A percentile compares a stretch with the other conserved stretches of the same genome.
These are phyloP conservation scores for Corythoichthys intestinalis DNA, from an alignment of 2,113 vertebrate genomes.

Conservation along the genomic window DNA sequence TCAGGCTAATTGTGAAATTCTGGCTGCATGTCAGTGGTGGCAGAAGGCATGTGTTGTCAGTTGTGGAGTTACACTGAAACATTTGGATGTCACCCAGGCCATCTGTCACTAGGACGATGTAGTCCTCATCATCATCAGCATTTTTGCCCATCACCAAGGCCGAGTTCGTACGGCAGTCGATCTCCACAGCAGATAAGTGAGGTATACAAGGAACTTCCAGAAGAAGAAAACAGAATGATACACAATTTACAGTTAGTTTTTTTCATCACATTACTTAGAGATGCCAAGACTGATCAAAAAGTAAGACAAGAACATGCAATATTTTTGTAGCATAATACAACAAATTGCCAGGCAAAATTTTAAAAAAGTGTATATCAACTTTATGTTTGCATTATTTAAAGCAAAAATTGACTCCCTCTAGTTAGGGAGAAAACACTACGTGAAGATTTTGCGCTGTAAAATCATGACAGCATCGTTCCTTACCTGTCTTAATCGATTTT, in stretches of 20 bases:
- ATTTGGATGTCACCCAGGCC: constrained; percentile 11
- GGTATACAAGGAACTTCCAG: constrained; percentile 69
- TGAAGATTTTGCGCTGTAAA: too few relatives aligned
- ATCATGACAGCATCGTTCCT: constrained; percentile 7
- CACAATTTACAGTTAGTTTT: not conserved
- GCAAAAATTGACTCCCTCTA: too few relatives aligned
- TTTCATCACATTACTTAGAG: not conserved
- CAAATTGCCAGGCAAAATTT: too few relatives aligned
- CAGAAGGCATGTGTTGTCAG: constrained; percentile 48
- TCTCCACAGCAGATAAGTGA: constrained; percentile 51
- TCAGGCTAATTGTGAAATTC: constrained; percentile 60
- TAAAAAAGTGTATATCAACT: too few relatives aligned
- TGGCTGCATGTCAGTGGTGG: constrained; percentile 63
- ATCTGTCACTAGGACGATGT: constrained; percentile 41
- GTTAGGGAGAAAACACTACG: too few relatives aligned
- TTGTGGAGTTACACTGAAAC: constrained; percentile 50
- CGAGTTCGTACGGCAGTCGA: constrained; percentile 69
- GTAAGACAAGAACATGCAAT: too few relatives aligned
- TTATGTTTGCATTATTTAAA: too few relatives aligned
- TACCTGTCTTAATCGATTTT: constrained; percentile 57
- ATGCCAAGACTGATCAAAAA: not conserved
- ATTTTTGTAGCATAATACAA: too few relatives aligned
- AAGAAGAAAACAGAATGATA: not conserved
- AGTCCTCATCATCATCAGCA: constrained; percentile 48
- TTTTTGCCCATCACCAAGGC: constrained; percentile 61